Percentiles rank a stretch among this genome's conserved stretches.
phyloP scores from a whole-genome alignment of 2,888 invertebrate species.

The Electrophaes corylata region DNA sequence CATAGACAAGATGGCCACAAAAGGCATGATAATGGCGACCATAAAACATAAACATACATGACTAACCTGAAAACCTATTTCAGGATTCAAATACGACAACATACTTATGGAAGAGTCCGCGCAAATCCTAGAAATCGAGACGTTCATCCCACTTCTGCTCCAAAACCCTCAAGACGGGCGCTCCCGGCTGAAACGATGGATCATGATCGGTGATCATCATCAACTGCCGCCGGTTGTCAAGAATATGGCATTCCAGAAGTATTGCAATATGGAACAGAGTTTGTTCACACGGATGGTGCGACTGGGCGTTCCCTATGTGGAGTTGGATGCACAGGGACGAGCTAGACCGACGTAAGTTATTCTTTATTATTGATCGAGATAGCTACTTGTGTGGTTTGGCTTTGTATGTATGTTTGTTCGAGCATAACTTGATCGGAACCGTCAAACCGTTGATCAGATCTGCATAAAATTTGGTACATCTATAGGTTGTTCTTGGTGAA shows the following conservation, averaged over 20 bases:
- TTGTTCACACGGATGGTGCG: conserved; percentile 98
- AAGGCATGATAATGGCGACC: too few species aligned
- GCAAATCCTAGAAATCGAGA: conserved; percentile 99
- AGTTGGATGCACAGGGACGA: conserved; percentile 98
- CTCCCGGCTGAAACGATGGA: conserved; percentile 98
- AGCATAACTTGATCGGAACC: too few species aligned
- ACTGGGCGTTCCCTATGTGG: conserved; percentile 98
- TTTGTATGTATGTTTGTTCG: too few species aligned
- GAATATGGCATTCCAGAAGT: conserved; percentile 99
- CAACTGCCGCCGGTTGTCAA: conserved; percentile 99
- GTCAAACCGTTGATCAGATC: too few species aligned
- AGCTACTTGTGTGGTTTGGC: too few species aligned
- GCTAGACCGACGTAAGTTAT: conserved; percentile 89
- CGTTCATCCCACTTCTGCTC: conserved; percentile 98
- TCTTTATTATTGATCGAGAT: neutral
- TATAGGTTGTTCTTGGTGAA: too few species aligned
- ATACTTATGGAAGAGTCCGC: conserved; percentile 99
- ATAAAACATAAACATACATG: neutral
- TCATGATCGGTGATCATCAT: conserved; percentile 99
- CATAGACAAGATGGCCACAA: too few species aligned
- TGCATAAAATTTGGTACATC: too few species aligned
- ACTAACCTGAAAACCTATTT: neutral
- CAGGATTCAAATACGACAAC: conserved; percentile 98
- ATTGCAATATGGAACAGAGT: conserved; percentile 99
- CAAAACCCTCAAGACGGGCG: conserved; percentile 99